Evolutionary conservation across 2,888 invertebrate genomes (phyloP), one percentile per base, ranked within the genome.

Genomic region (Ditula angustiorana): DNA sequence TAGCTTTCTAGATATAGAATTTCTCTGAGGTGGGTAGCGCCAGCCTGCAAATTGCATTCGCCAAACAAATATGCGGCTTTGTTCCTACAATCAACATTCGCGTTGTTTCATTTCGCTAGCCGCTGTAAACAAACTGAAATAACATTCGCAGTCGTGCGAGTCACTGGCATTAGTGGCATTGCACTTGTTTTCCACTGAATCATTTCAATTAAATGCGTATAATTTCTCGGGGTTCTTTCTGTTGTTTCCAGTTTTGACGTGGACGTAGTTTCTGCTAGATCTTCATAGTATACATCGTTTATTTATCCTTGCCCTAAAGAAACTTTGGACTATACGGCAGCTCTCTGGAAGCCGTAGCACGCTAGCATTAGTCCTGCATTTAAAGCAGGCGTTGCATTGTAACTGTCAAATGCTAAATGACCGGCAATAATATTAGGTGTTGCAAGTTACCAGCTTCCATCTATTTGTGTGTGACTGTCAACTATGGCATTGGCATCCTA

Each of bases 71-170:
- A 13, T 2, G 5, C 19, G 49, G 11, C 28, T 30, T 28, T 50
- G 52, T 44, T 60, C 21, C 30, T 13, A 19, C 37, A 11, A n/a
- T 24, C 19, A 33, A 28, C 52, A 37, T 37, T 24, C n/a, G 28
- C 37, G 49, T 16, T 24, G 49, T 37, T 50, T 16, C 62, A 49
- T n/a, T 21, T 50, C 28, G 50, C 50, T 49, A 11, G 11, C 21
- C 49, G 28, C n/a, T 41, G 26, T 8, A 41, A 61, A 44, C 52
- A 41, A 33, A 26, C 41, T 50, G 28, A 62, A 57, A 41, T 23
- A 62, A 50, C 35, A 35, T 55, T 61, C 26, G 16, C n/a, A 53
- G 11, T 53, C 8, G 11, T 24, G 41, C 37, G n/a, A 57, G 41
- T 30, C 61, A 61, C 21, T 44, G 19, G 44, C 19, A 23, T 13